These are phyloP conservation scores for Rhabdomys dilectus DNA, from an alignment of 2,113 vertebrate species.

Conservation along the genomic window DNA sequence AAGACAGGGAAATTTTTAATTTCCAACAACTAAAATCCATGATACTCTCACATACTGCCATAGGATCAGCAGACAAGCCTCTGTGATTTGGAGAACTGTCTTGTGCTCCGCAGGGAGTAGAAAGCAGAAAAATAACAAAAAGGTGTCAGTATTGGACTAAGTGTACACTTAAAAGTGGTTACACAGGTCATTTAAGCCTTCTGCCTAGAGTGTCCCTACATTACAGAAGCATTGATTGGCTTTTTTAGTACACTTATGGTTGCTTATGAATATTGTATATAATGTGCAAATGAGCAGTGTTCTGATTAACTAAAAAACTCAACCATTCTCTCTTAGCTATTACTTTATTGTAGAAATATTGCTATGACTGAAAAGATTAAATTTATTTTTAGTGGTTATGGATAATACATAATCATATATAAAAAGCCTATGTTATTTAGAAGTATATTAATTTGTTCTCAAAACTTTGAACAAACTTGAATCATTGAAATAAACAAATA, in stretches of 20 bases:
- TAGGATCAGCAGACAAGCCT: neutral
- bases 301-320: neutral
- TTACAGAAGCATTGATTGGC: neutral
- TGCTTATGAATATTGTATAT: slow-evolving; percentile 35
- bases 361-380: neutral
- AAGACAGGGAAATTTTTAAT: neutral
- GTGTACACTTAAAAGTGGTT: neutral
- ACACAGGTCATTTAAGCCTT: neutral
- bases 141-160: neutral
- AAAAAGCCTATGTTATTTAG: neutral
- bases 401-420: neutral
- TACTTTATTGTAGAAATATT: neutral
- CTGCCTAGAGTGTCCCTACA: neutral
- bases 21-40: neutral
- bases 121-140: neutral
- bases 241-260: neutral
- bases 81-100: neutral
- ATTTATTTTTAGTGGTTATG: neutral
- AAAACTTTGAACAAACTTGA: neutral
- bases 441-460: neutral
- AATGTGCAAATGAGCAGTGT: neutral
- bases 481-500: neutral
- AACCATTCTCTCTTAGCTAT: neutral
- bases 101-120: neutral
- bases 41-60: neutral